phyloP scores from a whole-genome alignment of 2,888 invertebrate genomes.

The Protophormia terraenovae region DNA sequence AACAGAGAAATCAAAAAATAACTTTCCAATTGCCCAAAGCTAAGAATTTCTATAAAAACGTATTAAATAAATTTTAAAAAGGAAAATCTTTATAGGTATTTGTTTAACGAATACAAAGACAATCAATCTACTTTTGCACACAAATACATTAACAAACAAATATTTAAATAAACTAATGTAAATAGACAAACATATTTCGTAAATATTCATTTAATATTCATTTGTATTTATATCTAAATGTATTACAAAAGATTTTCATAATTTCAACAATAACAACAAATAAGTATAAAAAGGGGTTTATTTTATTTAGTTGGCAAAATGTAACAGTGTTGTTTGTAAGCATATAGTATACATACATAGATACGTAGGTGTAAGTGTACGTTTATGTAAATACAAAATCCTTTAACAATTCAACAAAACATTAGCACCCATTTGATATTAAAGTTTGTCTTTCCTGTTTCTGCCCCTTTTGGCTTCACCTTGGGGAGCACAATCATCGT shows the following conservation, averaged over 20 bases:
- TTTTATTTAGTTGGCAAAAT: conserved; percentile 19
- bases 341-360: too few relatives aligned
- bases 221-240: conserved; percentile 56
- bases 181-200: conserved; percentile 23
- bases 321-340: neutral
- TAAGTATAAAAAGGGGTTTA: conserved; percentile 21
- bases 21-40: conserved; percentile 40
- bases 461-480: neutral
- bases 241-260: conserved; percentile 62
- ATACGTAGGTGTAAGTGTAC: neutral
- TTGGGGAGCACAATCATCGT: conserved; percentile 2
- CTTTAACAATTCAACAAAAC: conserved; percentile 43
- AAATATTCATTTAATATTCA: conserved; percentile 63
- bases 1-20: conserved; percentile 12
- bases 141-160: conserved; percentile 39
- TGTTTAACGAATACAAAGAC: conserved; percentile 14
- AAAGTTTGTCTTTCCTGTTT: conserved; percentile 23
- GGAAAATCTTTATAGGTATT: conserved; percentile 43
- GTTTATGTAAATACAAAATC: conserved; percentile 1
- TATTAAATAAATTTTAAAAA: conserved; percentile 40
- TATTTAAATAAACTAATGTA: neutral
- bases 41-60: conserved; percentile 36
- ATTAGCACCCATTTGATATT: conserved; percentile 64
- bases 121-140: conserved; percentile 28
- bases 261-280: conserved; percentile 29